Base-by-base conservation (phyloP, 2,113 vertebrate species). In the Hydropotes inermis region DNA sequence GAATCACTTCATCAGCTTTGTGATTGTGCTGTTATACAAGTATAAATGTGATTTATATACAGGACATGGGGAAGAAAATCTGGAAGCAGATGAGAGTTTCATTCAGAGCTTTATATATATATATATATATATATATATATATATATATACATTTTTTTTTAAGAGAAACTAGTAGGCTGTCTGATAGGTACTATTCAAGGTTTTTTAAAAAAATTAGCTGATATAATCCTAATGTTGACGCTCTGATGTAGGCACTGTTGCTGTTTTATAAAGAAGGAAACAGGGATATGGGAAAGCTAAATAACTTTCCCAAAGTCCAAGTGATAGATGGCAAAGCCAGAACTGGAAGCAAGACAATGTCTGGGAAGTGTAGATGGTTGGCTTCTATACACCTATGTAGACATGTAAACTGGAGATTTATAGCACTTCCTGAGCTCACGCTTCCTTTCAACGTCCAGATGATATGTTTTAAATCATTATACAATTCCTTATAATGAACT, bases 1-100 rank as follows among this genome's bases (percentile, higher is more conserved):
- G 28, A 89, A 96, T 89, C 82, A 94, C n/a, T 95, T 92, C 28
- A 54, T 36, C 33, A 95, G 47, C n/a, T 28, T n/a, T 89, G 8
- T 43, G 43, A 76, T 67, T 30, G 12, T 91, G 54, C 85, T 70
- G 82, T 64, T 70, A 83, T n/a, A 36, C 8, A 70, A 91, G 43
- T 61, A 11, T 85, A 91, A 87, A 88, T 91, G 39, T 95, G 88
- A 95, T 70, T 93, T 93, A 55, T 54, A 1, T n/a, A 70, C 6
- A 2, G 39, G 74, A 30, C 30, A 30, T 0, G 21, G 57, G 58
- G 23, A 93, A 60, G 81, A 87, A 85, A 67, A 86, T 87, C 36
- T 97, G 45, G 47, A 55, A 85, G 8, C 39, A 58, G 13, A n/a
- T 86, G 30, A 86, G 27, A 25, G 4, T 83, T 95, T 50, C 33